These are phyloP conservation scores for Scaptomyza parva DNA, from an alignment of 2,888 invertebrate species.

Conservation along the genomic window DNA sequence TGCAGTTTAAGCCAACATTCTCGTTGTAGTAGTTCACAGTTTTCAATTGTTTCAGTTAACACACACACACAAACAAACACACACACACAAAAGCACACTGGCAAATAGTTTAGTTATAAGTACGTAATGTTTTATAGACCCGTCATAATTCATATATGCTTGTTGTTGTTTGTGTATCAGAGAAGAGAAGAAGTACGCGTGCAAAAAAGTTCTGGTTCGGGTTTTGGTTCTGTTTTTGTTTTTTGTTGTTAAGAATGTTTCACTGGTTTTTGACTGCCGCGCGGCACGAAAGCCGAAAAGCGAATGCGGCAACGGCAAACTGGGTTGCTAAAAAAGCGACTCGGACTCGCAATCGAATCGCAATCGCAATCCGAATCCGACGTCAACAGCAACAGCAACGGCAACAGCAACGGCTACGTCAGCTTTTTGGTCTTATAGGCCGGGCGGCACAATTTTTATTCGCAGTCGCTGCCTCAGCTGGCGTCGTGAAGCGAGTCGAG, in stretches of 20 bases:
- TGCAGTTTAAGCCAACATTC: conserved; percentile 19
- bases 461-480: conserved; percentile 28
- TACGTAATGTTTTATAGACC: conserved; percentile 14
- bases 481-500: conserved; percentile 53
- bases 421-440: conserved; percentile 80
- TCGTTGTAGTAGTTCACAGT: conserved; percentile 19
- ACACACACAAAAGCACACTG: conserved; percentile 1
- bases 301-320: conserved; percentile 80
- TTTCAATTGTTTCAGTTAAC: conserved; percentile 36
- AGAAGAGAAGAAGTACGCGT: conserved; percentile 37
- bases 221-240: too few relatives aligned
- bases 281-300: conserved; percentile 80
- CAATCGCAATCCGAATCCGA: conserved; percentile 39
- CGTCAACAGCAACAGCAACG: conserved; percentile 50
- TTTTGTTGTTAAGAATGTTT: conserved; percentile 12
- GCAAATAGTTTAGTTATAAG: conserved; percentile 3
- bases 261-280: conserved; percentile 68
- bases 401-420: conserved; percentile 60
- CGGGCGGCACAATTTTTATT: conserved; percentile 52
- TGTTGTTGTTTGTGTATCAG: not conserved
- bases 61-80: conserved; percentile 25
- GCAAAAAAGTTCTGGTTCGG: conserved; percentile 39
- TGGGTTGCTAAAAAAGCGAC: conserved; percentile 74
- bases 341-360: conserved; percentile 53
- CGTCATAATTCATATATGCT: conserved; percentile 6